Conservation (phyloP, 2,888 invertebrate species). For the Creontiades dilutus region DNA sequence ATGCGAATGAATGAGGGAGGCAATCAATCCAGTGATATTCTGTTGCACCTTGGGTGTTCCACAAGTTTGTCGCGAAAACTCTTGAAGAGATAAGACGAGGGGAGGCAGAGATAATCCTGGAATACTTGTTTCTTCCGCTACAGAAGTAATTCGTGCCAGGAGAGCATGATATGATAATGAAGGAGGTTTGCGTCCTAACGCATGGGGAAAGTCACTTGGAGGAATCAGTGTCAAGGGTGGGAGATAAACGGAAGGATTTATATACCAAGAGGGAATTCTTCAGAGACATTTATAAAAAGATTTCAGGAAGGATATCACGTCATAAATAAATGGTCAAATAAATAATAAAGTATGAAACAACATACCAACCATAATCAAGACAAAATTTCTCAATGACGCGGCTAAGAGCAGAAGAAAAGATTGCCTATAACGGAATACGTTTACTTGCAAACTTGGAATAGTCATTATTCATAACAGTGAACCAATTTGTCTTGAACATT, state of each 20-base stretch:
- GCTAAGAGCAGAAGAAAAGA: too few species aligned
- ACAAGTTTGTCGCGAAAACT: background rate
- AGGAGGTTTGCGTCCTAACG: background rate
- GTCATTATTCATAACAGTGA: too few species aligned
- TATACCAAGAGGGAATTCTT: background rate
- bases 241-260: constrained; percentile 3
- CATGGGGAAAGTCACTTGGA: constrained; percentile 11
- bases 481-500: too few species aligned
- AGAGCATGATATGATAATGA: constrained; percentile 1
- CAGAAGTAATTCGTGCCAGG: constrained; percentile 26
- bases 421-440: too few species aligned
- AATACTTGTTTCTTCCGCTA: background rate
- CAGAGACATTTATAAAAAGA: background rate
- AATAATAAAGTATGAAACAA: too few species aligned
- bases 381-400: background rate
- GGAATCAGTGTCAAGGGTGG: background rate
- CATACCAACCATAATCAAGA: background rate
- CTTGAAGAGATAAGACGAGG: background rate
- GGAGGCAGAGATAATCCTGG: background rate
- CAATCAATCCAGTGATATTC: background rate
- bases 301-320: background rate
- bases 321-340: background rate
- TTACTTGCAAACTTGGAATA: too few species aligned
- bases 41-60: background rate
- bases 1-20: background rate